A percentile compares a stretch with the other conserved stretches of the same genome.
phyloP scores from a whole-genome alignment of 2,113 vertebrate genomes.

The Piprites chloris region DNA sequence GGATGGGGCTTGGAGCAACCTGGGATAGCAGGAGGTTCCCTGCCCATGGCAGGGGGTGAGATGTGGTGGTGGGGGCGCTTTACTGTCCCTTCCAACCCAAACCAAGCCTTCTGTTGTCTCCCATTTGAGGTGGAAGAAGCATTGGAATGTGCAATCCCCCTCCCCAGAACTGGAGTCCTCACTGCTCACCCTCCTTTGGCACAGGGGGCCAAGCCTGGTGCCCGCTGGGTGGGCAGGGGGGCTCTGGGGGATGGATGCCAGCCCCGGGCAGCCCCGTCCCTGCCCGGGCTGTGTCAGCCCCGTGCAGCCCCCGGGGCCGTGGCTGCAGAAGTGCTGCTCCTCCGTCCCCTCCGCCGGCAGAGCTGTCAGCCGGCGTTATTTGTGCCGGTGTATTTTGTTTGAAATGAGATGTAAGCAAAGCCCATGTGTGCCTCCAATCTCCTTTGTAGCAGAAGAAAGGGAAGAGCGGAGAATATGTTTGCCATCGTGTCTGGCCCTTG shows the following conservation, averaged over 20 bases:
- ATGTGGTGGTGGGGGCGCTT: no score
- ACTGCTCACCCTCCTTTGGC: not conserved
- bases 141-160: fast-evolving
- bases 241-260: not conserved
- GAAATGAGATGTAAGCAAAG: not conserved
- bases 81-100: not conserved
- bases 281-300: not conserved
- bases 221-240: not conserved
- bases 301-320: not conserved
- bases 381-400: not conserved
- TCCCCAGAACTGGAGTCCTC: not conserved
- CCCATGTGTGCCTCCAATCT: not conserved
- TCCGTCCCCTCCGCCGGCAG: not conserved
- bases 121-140: not conserved
- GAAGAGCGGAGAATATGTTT: not conserved
- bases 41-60: not conserved
- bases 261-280: not conserved
- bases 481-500: not conserved
- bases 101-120: not conserved
- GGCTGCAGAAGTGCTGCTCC: not conserved
- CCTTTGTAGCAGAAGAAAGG: not conserved
- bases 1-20: not conserved
- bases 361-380: not conserved
- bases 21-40: fast-evolving
- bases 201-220: not conserved